Conservation (phyloP, 2,888 invertebrate species). For the Conchocele bisecta region DNA sequence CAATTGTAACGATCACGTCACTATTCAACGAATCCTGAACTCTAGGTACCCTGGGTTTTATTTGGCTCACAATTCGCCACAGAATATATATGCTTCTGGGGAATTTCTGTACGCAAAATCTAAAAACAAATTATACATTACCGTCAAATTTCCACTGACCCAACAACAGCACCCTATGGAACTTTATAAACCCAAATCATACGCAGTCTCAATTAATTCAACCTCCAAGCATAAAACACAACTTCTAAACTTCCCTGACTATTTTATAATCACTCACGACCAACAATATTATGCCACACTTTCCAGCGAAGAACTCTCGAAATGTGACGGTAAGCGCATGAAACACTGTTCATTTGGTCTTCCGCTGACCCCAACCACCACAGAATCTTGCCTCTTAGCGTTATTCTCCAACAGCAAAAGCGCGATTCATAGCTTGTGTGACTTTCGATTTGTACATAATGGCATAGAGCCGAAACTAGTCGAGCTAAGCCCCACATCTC, state of each 20-base stretch:
- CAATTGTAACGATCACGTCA: slow-evolving; percentile 2
- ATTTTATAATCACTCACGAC: slow-evolving; percentile 30
- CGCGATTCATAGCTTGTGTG: not conserved
- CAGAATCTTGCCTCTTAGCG: slow-evolving; percentile 5
- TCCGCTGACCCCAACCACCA: slow-evolving; percentile 6
- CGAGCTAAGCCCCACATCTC: slow-evolving; percentile 10
- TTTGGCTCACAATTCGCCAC: too few relatives aligned
- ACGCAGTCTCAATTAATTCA: slow-evolving; percentile 43
- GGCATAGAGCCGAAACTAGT: slow-evolving; percentile 9
- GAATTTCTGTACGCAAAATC: slow-evolving; percentile 17
- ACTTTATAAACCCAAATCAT: slow-evolving; percentile 32
- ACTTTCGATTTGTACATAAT: slow-evolving; percentile 27
- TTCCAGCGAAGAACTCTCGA: slow-evolving; percentile 8
- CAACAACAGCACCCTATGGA: slow-evolving; percentile 14
- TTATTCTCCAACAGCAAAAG: slow-evolving; percentile 12
- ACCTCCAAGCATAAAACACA: slow-evolving; percentile 46
- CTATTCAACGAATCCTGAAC: slow-evolving; percentile 11
- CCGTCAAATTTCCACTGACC: slow-evolving; percentile 32
- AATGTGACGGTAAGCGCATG: slow-evolving; percentile 5
- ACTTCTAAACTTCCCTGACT: slow-evolving; percentile 31
- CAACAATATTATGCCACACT: slow-evolving; percentile 35
- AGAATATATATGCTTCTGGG: slow-evolving; percentile 7
- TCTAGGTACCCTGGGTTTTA: slow-evolving; percentile 10
- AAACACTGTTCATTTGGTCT: slow-evolving; percentile 13
- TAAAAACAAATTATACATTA: slow-evolving; percentile 9